These are phyloP conservation scores for Ancistrus triradiatus DNA, from an alignment of 2,113 vertebrate genomes.

Conservation along the genomic window DNA sequence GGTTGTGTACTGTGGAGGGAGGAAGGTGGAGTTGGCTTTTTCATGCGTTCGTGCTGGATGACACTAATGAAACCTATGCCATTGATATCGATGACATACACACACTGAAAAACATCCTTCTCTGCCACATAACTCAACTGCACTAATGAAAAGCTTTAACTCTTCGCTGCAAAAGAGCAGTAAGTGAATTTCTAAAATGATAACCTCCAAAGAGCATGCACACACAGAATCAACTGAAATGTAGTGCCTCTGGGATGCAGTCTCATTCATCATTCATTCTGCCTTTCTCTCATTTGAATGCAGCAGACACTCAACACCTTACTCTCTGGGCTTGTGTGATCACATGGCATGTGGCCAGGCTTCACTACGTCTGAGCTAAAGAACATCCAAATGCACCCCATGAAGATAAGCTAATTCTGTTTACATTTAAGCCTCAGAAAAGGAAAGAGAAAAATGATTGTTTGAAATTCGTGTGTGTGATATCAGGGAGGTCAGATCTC, in stretches of 20 bases:
- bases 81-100: too few relatives aligned
- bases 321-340: conserved; percentile 2
- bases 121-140: too few relatives aligned
- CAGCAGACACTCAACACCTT: background rate
- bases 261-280: conserved; percentile 18
- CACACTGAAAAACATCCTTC: too few relatives aligned
- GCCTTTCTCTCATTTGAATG: conserved; percentile 2
- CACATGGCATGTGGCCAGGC: conserved; percentile 2
- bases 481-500: too few relatives aligned
- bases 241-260: background rate
- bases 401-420: background rate
- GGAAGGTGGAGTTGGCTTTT: too few relatives aligned
- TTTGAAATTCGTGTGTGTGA: too few relatives aligned
- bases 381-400: background rate
- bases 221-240: background rate
- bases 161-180: background rate
- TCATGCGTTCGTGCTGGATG: too few relatives aligned
- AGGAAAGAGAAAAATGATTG: background rate
- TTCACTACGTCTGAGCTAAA: conserved; percentile 23
- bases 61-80: too few relatives aligned
- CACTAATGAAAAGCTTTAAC: too few relatives aligned
- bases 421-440: background rate
- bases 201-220: background rate
- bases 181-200: background rate
- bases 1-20: too few relatives aligned